Evolutionary conservation across 2,113 vertebrate genomes (phyloP), one percentile per base, ranked within the genome.

Genomic region (Struthio camelus): DNA sequence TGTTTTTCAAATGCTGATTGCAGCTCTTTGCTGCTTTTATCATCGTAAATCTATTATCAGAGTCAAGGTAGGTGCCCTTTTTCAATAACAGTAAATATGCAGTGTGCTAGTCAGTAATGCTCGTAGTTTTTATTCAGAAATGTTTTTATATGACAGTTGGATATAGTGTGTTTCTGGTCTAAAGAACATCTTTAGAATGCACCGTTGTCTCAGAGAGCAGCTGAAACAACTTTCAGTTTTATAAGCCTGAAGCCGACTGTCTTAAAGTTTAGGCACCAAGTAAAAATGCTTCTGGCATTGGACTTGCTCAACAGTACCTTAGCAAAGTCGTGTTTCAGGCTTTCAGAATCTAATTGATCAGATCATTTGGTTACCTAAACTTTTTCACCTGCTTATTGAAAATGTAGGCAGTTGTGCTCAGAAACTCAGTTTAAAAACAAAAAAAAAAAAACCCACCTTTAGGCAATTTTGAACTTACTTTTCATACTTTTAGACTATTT

Each of bases 11-110:
- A 97, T 98, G 84, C 97, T 99, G 94, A 98, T 98, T 1, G 98
- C 99, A 73, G 98, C 99, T 30, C 95, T 99, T 95, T 99, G 99
- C 96, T 99, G 99, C 97, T 99, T 99, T 98, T 99, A 99, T 96
- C 99, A 99, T 97, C 98, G 98, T 95, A 99, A 98, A 91, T 98
- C 99, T 75, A 85, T 99, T 96, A 98, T 99, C 78, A 97, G 98
- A 79, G 98, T 98, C 95, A 99, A 99, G 99, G 99, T 99, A 97
- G 93, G 98, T 96, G 76, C 78, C 87, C 73, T 87, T 86, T 75
- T 64, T 93, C 85, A 88, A 4, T 65, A 76, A 73, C 14, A 44
- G n/a, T 48, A 65, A 82, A 53, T 62, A 20, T 38, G 64, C 25
- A 27, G 23, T 46, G 23, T 82, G 50, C 38, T 82, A 32, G n/a